A percentile compares a stretch with the other conserved stretches of the same genome.
phyloP scores from a whole-genome alignment of 2,888 invertebrate genomes.

The Sesamia inferens region DNA sequence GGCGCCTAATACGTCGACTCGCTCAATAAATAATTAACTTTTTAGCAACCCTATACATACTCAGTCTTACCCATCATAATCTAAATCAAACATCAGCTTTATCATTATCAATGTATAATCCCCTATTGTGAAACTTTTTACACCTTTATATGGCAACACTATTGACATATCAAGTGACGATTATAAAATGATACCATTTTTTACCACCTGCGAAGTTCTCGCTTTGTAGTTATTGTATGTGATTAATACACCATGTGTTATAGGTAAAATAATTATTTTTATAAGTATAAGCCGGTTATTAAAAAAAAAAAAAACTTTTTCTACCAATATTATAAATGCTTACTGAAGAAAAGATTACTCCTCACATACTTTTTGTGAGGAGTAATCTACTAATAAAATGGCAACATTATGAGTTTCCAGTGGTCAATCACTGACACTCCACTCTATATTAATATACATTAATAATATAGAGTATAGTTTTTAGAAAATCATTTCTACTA shows the following conservation, averaged over 20 bases:
- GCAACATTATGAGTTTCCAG: too few relatives aligned
- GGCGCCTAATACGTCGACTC: not conserved
- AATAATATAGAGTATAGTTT: too few relatives aligned
- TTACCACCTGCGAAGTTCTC: slow-evolving; percentile 4
- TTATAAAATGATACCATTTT: slow-evolving; percentile 31
- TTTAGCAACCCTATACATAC: slow-evolving; percentile 6
- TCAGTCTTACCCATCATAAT: slow-evolving; percentile 13
- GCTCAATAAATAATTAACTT: not conserved
- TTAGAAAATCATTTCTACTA: too few relatives aligned
- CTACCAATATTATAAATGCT: too few relatives aligned
- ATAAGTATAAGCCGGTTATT: not conserved
- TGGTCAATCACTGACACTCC: too few relatives aligned
- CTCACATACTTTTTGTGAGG: too few relatives aligned
- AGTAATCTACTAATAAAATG: too few relatives aligned
- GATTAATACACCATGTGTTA: slow-evolving; percentile 2
- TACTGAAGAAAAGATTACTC: too few relatives aligned
- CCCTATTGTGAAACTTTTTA: slow-evolving; percentile 48
- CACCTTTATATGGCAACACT: slow-evolving; percentile 35
- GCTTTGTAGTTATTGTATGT: slow-evolving; percentile 12
- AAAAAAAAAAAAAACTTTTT: too few relatives aligned
- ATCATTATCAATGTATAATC: slow-evolving; percentile 42
- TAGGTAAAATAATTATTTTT: not conserved
- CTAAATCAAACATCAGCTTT: slow-evolving; percentile 32
- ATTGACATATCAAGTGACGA: slow-evolving; percentile 40
- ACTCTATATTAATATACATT: too few relatives aligned